These are phyloP conservation scores for Acanthosepion lycidas DNA, from an alignment of 2,888 invertebrate species.

Conservation along the genomic window DNA sequence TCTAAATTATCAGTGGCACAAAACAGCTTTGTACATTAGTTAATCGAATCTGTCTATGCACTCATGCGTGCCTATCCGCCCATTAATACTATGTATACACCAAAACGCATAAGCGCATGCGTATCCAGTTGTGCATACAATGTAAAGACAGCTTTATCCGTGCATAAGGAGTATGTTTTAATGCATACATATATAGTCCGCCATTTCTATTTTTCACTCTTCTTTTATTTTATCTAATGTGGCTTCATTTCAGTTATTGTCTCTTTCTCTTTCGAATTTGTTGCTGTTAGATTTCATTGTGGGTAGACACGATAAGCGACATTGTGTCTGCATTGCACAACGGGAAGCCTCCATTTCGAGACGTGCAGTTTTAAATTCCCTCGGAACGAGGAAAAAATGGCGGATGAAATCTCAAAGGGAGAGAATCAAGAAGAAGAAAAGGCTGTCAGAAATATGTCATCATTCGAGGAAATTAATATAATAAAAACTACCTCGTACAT, in stretches of 20 bases:
- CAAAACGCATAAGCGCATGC: no score
- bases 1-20: neutral
- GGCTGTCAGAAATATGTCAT: constrained; percentile 16
- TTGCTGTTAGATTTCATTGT: neutral
- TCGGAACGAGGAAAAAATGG: neutral
- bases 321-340: neutral
- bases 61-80: no score
- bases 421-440: neutral
- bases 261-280: neutral
- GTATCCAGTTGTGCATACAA: no score
- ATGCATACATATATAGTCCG: no score
- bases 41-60: no score
- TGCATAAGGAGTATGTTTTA: no score
- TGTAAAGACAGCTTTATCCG: no score
- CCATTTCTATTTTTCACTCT: no score
- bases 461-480: neutral
- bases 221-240: neutral
- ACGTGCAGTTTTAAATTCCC: constrained; percentile 15
- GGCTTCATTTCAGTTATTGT: neutral
- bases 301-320: neutral
- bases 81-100: no score
- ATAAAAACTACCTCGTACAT: neutral
- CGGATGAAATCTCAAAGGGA: neutral
- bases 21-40: no score
- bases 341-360: neutral